Base-by-base conservation (phyloP, 2,888 invertebrate genomes). In the Phortica okadai region DNA sequence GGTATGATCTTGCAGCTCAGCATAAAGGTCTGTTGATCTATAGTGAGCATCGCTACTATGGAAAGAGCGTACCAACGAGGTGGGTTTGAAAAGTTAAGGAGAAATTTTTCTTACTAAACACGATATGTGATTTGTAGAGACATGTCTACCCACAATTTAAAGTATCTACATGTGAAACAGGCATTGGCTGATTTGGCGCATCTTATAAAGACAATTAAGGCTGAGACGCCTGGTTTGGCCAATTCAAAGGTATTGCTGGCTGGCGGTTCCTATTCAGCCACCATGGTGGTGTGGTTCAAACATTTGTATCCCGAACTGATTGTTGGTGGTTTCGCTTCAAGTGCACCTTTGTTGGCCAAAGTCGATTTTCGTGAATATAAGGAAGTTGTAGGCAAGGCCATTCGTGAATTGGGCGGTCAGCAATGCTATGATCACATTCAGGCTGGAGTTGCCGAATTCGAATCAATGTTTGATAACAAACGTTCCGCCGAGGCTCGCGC, bases 1-100 rank as follows among this genome's bases (percentile, higher is more conserved):
- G 95, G 83, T 92, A 93, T 76, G 93, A 94, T 74, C 89, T 95
- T 85, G 95, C 94, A 0, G 80, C 87, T 73, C 84, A 91, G 14
- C 92, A 94, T 80, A 91, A 92, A 0, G 96, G 95, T 0, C 93
- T 93, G 1, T 91, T 96, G 80, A 94, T 95, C 88, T 94, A 95
- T 82, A 94, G 96, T 0, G 97, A 97, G 88, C 97, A 97, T 89
- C 93, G 97, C 81, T 97, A 93, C 90, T 97, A 97, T 87, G 97
- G 97, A 1, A 81, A 93, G 69, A 96, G 95, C 81, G 92, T 92
- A 78, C 96, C 96, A 0, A 94, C 94, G 8, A 80, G 84, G 96
- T 96, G 91, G 92, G 93, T 74, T 33, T 33, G 33, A 0, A 73
- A 45, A 67, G 42, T 42, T 50, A 7, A 33, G 6, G 21, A 0